Percentiles rank a stretch among this genome's conserved stretches.
Conservation (phyloP, 2,113 vertebrate genomes). For the Oriolus oriolus region DNA sequence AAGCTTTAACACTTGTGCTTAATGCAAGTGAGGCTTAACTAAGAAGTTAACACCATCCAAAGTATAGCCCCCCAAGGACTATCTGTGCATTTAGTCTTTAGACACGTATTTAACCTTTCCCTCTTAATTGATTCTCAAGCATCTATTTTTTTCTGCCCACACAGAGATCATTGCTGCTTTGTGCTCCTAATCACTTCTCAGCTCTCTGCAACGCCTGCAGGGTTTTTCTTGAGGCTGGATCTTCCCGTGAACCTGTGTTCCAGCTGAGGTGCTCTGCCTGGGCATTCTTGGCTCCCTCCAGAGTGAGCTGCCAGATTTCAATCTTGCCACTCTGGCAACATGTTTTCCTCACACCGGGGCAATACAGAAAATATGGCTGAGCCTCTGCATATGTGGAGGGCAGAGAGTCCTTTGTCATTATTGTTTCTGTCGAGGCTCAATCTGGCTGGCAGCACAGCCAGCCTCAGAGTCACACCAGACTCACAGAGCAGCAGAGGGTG, state of each 20-base stretch:
- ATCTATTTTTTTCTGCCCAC: neutral
- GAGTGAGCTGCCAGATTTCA: neutral
- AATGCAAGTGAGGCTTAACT: neutral
- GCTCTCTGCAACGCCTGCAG: neutral
- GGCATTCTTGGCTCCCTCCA: neutral
- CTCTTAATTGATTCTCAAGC: neutral
- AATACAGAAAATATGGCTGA: neutral
- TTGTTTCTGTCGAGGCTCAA: neutral
- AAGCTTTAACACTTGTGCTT: neutral
- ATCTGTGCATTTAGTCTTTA: neutral
- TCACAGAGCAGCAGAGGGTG: neutral
- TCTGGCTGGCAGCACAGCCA: neutral
- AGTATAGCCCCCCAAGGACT: neutral
- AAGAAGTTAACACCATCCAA: neutral
- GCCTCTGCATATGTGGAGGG: neutral
- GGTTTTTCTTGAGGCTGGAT: neutral
- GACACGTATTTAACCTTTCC: neutral
- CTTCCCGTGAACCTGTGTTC: accelerated
- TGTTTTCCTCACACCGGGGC: neutral
- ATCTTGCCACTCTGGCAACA: neutral
- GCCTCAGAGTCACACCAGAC: neutral
- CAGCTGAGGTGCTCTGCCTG: neutral
- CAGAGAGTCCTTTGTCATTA: neutral
- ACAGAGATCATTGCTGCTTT: neutral
- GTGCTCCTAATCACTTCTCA: neutral